Percentiles rank a stretch among this genome's conserved stretches.
Evolutionary conservation across 2,113 vertebrate species (phyloP).

Genomic region (Epinephelus fuscoguttatus): DNA sequence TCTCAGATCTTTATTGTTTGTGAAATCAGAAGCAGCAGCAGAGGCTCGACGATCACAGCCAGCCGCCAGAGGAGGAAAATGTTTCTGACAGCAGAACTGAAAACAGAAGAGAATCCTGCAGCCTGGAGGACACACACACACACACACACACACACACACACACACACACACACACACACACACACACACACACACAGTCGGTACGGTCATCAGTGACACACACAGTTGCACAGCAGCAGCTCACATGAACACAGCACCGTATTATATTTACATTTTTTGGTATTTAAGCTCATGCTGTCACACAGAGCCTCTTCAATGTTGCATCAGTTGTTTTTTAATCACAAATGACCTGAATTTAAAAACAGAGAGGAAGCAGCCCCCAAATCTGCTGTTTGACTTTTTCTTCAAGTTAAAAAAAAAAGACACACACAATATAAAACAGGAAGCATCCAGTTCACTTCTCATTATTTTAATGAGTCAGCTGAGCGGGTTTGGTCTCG

Average conservation of each 20-base stretch:
- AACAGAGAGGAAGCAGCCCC: too few species aligned
- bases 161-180: neutral
- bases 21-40: conserved; percentile 15
- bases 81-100: conserved; percentile 23
- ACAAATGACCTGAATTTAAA: neutral
- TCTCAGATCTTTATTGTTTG: conserved; percentile 12
- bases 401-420: neutral
- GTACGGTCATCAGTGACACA: neutral
- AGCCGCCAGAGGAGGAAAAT: neutral
- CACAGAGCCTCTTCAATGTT: neutral
- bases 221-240: neutral
- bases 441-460: neutral
- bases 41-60: neutral
- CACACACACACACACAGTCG: neutral
- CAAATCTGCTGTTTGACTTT: neutral
- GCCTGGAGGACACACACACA: conserved; percentile 3
- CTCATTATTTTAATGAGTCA: neutral
- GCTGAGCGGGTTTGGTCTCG: neutral
- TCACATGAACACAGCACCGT: neutral
- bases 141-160: neutral
- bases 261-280: neutral
- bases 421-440: neutral
- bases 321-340: neutral
- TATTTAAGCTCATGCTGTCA: neutral
- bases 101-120: conserved; percentile 2